A percentile compares a stretch with the other conserved stretches of the same genome.
Evolutionary conservation across 2,113 vertebrate species (phyloP).

Genomic region (Sus scrofa): T2T-Sscrofa CM000818.6:119742501-119743000

Average conservation of each 20-base stretch:
- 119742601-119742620: constrained; percentile 74
- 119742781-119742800: constrained; percentile 45
- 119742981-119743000: neutral
- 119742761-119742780: constrained; percentile 69
- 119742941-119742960: constrained; percentile 73
- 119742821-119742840: constrained; percentile 68
- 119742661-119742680: constrained; percentile 69
- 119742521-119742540: constrained; percentile 63
- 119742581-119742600: constrained; percentile 79
- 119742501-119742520: constrained; percentile 61
- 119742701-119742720: constrained; percentile 55
- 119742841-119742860: constrained; percentile 69
- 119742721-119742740: constrained; percentile 62
- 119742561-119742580: constrained; percentile 74
- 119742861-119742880: constrained; percentile 60
- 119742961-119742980: constrained; percentile 53
- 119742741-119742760: constrained; percentile 84
- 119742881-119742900: constrained; percentile 22
- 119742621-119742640: constrained; percentile 83
- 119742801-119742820: constrained; percentile 61
- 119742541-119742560: constrained; percentile 44
- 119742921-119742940: constrained; percentile 56
- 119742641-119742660: constrained; percentile 82
- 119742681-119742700: constrained; percentile 73
- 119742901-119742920: constrained; percentile 62